Base-by-base conservation (phyloP, 2,888 invertebrate species). In the Drosophila maculinotata region DNA sequence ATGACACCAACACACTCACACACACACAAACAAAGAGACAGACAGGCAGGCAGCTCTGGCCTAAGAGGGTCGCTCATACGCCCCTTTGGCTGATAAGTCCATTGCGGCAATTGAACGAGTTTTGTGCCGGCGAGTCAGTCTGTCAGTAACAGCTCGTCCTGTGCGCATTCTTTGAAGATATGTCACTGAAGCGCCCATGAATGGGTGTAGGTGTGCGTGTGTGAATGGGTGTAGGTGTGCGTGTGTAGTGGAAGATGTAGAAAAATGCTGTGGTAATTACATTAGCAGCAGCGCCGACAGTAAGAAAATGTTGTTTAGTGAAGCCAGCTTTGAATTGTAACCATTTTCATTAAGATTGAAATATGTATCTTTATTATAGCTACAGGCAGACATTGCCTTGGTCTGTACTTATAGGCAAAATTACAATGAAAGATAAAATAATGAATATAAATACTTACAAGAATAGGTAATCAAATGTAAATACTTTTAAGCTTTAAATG, bases 311-410 rank as follows among this genome's bases (percentile, higher is more conserved):
- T 71, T 83, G 72, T 78, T 80, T 79, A 83, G 79, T 68, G 73
- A 72, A 80, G 69, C 39, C 66, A 65, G 58, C 63, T 48, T 65
- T 51, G 70, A 79, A 73, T 66, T 71, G 75, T 73, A 89, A 79
- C 88, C 69, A 83, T 82, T 87, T 88, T 89, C 88, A 87, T 80
- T 86, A 88, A 87, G 87, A 86, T 79, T 80, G 79, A 89, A 80
- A 76, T 83, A 85, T 74, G 73, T 59, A 60, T 56, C 48, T 76
- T 59, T 74, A 59, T 56, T 59, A 69, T 63, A 44, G 53, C 41
- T 36, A 48, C 44, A 20, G 17, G 2, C 15, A 17, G 17, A 12
- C 17, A 8, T 45, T 9, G 7, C 7, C 10, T 4, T n/a, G 20
- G 12, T 25, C 2, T 14, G 38, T 20, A 7, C n/a, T 38, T 17